Base-by-base conservation (phyloP, 2,888 invertebrate genomes). In the Hirudinaria manillensis region DNA sequence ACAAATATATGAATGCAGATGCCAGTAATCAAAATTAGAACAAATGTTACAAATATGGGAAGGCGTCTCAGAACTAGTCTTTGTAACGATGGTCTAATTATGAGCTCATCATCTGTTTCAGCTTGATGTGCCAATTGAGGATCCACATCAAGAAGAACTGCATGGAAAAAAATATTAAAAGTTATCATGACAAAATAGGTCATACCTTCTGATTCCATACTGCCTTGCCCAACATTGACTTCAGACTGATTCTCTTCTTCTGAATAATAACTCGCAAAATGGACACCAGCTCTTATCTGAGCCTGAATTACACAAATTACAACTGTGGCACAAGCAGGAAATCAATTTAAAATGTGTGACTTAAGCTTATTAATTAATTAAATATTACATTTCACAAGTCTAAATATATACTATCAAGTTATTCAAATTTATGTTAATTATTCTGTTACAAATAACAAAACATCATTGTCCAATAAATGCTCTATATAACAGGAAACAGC, bases 211-310 rank as follows among this genome's bases (percentile, higher is more conserved):
- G 61, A 27, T 27, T 61, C 61, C 7, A 21, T 61, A 10, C n/a
- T 61, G 10, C 10, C 24, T 24, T 61, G 61, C 10, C n/a, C 24
- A 16, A 2, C 61, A 29, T 61, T 61, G 61, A 61, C 19, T 19
- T 61, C 61, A 16, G 61, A 61, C 6, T 61, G 61, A 24, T 29
- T 29, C 13, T 19, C 24, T 24, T 61, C 29, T 29, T 61, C 61
- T 61, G 24, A 61, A 61, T 61, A 10, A 1, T 27, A n/a, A 61
- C 19, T 61, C 10, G 61, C 61, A 27, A 27, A 53, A 10, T 24
- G 3, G n/a, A 73, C 38, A 21, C 73, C 73, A 21, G 73, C 73
- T 45, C 73, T 29, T 61, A 65, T 66, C 29, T 73, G 73, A 38
- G 73, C 73, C 73, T 73, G 36, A 24, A 34, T 29, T 16, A 45